Base-by-base conservation (phyloP, 2,797 vertebrate species). In the Brachyalestes nurse region DNA sequence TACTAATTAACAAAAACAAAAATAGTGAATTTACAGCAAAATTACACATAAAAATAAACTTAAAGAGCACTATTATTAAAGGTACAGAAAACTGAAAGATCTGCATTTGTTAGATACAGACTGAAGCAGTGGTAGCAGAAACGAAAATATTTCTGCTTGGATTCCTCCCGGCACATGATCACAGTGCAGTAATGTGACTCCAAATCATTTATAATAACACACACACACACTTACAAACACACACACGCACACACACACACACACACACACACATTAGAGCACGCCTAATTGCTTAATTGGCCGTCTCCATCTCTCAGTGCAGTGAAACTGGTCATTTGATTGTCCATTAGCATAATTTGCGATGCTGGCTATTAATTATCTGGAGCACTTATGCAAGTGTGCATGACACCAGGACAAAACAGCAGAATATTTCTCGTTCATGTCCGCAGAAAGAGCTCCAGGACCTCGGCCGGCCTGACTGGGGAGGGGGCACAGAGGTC, bases 301-400 rank as follows among this genome's bases (percentile, higher is more conserved):
- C 66, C 65, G 70, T 84, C 74, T 78, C 72, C 38, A 13, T 78
- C 72, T 78, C 75, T 78, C 80, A 60, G 13, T 62, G 62, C 16
- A 55, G 55, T 47, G 65, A 75, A 79, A 85, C 61, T 74, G 84
- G 75, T 84, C 72, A 82, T 78, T 86, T 83, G 81, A 82, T 81
- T 72, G 60, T 34, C 70, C 64, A 84, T 86, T 74, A 82, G 21
- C 49, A 83, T 83, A 76, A 82, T 82, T 77, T 82, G 61, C 23
- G 49, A 61, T 34, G 61, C 55, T 74, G 49, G 71, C 34, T 47
- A 73, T 80, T 77, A 79, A 85, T 86, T 70, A 84, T 75, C 1
- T 5, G 57, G 55, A 66, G 72, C 10, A 67, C 77, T 75, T 40
- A 61, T 53, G 65, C 73, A 51, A 62, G 45, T 6, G 73, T 25